Conservation (phyloP, 2,113 vertebrate species). For the Amia ocellicauda region DNA sequence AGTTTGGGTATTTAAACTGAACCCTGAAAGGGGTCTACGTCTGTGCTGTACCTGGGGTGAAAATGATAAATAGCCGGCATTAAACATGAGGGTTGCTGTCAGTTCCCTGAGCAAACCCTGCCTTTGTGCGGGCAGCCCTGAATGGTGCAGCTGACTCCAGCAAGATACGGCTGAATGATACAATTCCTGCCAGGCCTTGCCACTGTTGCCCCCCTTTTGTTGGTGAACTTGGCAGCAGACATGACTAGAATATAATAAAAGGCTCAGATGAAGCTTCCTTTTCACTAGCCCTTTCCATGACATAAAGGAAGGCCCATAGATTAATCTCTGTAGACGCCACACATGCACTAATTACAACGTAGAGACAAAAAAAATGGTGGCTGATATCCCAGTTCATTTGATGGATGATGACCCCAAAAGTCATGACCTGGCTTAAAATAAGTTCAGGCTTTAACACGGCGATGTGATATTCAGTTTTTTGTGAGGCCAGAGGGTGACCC, state of each 20-base stretch:
- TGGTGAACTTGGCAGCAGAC: slow-evolving; percentile 36
- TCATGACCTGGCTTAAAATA: no score
- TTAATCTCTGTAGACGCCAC: background rate
- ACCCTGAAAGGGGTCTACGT: background rate
- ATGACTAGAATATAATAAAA: slow-evolving; percentile 29
- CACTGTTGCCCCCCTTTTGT: slow-evolving; percentile 32
- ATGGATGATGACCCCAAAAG: no score
- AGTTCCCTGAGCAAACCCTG: slow-evolving; percentile 16
- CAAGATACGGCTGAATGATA: slow-evolving; percentile 45
- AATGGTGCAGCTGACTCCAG: slow-evolving; percentile 28
- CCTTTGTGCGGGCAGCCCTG: slow-evolving; percentile 19
- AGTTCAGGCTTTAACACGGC: no score
- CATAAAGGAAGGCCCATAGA: background rate
- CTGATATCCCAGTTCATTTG: no score
- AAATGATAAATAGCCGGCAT: slow-evolving; percentile 3
- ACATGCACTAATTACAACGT: background rate
- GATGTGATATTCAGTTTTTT: no score
- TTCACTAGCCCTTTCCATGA: slow-evolving; percentile 17
- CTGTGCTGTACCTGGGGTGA: slow-evolving; percentile 6
- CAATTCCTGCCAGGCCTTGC: slow-evolving; percentile 47
- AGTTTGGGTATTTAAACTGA: no score
- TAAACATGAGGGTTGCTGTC: slow-evolving; percentile 6
- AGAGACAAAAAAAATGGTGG: no score
- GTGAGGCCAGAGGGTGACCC: no score
- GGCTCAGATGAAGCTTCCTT: slow-evolving; percentile 22